phyloP scores from a whole-genome alignment of 2,113 vertebrate species.

The Cryptotis parvus region DNA sequence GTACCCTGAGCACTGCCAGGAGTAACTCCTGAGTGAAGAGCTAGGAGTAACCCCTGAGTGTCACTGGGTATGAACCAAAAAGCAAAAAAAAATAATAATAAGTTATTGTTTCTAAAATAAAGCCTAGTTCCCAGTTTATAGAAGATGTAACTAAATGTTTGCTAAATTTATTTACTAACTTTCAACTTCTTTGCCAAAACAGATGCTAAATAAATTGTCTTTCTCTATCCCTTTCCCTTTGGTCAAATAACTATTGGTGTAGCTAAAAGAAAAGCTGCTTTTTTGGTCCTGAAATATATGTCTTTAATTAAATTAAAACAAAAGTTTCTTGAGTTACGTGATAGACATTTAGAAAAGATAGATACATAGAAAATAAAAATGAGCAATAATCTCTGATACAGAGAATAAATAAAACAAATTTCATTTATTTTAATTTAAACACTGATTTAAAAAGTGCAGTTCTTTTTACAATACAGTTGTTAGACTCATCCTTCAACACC shows the following conservation, averaged over 20 bases:
- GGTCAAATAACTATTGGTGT: neutral
- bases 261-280: conserved; percentile 34
- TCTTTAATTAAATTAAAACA: conserved; percentile 55
- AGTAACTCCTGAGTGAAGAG: too few species aligned
- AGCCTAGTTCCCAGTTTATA: neutral
- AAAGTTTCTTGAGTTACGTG: neutral
- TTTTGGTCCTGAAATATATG: neutral
- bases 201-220: neutral
- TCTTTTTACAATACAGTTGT: too few species aligned
- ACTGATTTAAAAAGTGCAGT: too few species aligned
- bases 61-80: too few species aligned
- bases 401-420: too few species aligned
- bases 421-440: too few species aligned
- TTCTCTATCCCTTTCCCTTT: conserved; percentile 11
- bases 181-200: too few species aligned
- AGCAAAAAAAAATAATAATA: too few species aligned
- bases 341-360: conserved; percentile 42
- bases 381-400: neutral
- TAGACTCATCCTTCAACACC: too few species aligned
- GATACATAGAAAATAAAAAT: conserved; percentile 22
- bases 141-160: neutral
- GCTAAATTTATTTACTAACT: too few species aligned
- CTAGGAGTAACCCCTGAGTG: too few species aligned
- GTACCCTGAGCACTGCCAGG: too few species aligned
- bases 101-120: neutral